Base-by-base conservation (phyloP, 2,797 vertebrate genomes). In the Argentina silus region DNA sequence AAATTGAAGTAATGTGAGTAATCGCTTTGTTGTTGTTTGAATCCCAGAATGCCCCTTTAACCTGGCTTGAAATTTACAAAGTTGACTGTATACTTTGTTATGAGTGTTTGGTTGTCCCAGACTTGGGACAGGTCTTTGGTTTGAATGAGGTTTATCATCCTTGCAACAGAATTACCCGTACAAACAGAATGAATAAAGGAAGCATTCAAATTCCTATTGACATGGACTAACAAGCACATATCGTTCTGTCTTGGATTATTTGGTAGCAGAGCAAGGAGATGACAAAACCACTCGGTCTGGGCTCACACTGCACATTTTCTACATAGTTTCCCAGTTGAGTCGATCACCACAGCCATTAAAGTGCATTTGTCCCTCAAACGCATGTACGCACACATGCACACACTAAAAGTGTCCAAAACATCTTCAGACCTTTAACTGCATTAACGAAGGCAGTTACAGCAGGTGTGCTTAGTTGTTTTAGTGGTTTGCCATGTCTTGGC, bases 321-420 rank as follows among this genome's bases (percentile, higher is more conserved):
- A 78, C 85, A 94, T 92, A 91, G 73, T 93, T 93, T 93, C 90
- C 90, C 72, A 74, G 79, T 85, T 83, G 89, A 91, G 88, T 90
- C 79, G 63, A 90, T 89, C 72, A 87, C 88, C 84, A 88, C 88
- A 88, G 90, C 83, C 81, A 80, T 83, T 87, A 75, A 80, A 82
- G 67, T 59, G 72, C 69, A 85, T 88, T 84, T 76, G 72, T 84
- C 76, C 65, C 74, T 50, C 7, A 8, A 73, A 70, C 67, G 68
- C 67, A 72, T 50, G 70, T 36, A 70, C 45, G 62, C 42, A 63
- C 11, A 61, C 61, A 63, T 3, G 56, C 59, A 56, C 27, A 62
- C 43, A 69, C 23, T 51, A n/a, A 15, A 14, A 60, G 1, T 68
- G 17, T 47, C n/a, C 56, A 36, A 53, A 62, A 76, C 67, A 43